A percentile compares a stretch with the other conserved stretches of the same genome.
Evolutionary conservation across 2,113 vertebrate species (phyloP).

Genomic region (Taurulus bubalis): DNA sequence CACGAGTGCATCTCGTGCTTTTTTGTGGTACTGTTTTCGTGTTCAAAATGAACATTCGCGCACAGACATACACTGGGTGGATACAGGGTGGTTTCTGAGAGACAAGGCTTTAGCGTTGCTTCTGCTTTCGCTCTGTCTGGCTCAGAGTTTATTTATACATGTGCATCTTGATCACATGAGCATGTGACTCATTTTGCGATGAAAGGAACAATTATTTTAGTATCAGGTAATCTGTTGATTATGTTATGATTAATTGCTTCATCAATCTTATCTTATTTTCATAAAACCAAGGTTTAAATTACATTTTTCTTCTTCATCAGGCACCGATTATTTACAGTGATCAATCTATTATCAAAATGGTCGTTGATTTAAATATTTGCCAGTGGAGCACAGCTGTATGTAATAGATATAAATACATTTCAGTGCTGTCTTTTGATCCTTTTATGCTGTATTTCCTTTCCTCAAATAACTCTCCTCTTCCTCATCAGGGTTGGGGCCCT

Average conservation of each 20-base stretch:
- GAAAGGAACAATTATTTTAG: background rate
- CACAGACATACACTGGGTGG: no score
- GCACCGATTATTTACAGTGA: background rate
- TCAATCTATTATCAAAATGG: background rate
- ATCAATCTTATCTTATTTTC: background rate
- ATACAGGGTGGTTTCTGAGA: constrained; percentile 27
- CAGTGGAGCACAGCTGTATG: background rate
- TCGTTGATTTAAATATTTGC: background rate
- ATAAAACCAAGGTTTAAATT: background rate
- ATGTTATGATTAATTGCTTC: background rate
- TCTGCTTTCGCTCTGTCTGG: constrained; percentile 76
- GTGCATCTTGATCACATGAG: constrained; percentile 21
- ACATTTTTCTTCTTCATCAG: background rate
- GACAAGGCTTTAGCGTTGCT: constrained; percentile 69
- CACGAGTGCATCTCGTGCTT: background rate
- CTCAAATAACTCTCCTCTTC: constrained; percentile 1
- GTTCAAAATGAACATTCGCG: background rate
- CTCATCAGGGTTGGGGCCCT: constrained; percentile 58
- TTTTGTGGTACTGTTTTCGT: background rate
- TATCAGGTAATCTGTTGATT: background rate
- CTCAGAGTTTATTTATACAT: constrained; percentile 53
- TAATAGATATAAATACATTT: background rate
- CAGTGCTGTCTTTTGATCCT: background rate
- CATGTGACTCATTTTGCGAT: constrained; percentile 8
- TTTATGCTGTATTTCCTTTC: background rate